Conservation (phyloP, 2,888 invertebrate genomes). For the Nineta flava region DNA sequence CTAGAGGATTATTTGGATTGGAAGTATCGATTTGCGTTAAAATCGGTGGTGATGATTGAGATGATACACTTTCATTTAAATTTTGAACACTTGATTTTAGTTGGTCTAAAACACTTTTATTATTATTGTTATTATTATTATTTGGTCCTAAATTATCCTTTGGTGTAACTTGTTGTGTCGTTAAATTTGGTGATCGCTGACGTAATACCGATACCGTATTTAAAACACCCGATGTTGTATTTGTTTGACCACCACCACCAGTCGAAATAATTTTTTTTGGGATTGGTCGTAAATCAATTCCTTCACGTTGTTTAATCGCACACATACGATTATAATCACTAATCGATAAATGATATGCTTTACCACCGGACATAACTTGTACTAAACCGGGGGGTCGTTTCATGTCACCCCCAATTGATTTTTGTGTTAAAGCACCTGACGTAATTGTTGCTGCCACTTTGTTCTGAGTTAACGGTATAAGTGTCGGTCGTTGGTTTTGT, state of each 20-base stretch:
- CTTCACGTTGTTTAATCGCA: constrained; percentile 27
- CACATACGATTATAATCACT: constrained; percentile 71
- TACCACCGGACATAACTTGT: constrained; percentile 63
- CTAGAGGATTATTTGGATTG: constrained; percentile 9
- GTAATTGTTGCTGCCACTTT: constrained; percentile 20
- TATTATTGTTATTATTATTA: constrained; percentile 10
- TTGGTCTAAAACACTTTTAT: constrained; percentile 7
- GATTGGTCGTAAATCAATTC: neutral
- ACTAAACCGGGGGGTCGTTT: constrained; percentile 44
- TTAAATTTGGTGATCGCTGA: constrained; percentile 8
- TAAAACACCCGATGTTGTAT: neutral
- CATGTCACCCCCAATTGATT: constrained; percentile 33
- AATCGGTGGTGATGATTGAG: constrained; percentile 5
- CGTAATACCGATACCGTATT: constrained; percentile 10
- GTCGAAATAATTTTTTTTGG: neutral
- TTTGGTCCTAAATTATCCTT: neutral
- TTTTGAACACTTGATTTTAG: neutral
- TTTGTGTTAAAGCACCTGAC: constrained; percentile 26
- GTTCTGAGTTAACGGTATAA: constrained; percentile 42
- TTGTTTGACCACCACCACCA: neutral
- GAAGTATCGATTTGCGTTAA: constrained; percentile 4
- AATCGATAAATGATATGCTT: constrained; percentile 61
- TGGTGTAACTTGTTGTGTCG: constrained; percentile 6
- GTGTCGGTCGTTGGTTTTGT: constrained; percentile 35
- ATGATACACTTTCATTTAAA: neutral